A percentile compares a stretch with the other conserved stretches of the same genome.
These are phyloP conservation scores for Bombylius major DNA, from an alignment of 2,888 invertebrate species.

Conservation along the genomic window DNA sequence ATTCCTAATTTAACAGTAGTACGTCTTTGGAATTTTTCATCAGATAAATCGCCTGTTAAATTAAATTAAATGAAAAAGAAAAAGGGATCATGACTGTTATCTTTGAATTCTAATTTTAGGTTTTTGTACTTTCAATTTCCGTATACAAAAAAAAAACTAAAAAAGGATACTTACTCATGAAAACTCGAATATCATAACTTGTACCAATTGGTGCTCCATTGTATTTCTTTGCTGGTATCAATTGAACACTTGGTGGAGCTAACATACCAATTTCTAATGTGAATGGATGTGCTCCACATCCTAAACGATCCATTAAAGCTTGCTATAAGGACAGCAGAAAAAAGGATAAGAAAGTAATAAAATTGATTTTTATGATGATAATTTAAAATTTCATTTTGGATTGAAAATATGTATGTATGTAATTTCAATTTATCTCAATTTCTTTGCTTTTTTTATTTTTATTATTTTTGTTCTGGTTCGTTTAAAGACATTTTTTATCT, in stretches of 20 bases:
- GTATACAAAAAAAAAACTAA: too few species aligned
- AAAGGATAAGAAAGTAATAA: neutral
- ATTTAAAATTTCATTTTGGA: too few species aligned
- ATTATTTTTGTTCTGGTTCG: too few species aligned
- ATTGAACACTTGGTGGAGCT: constrained; percentile 72
- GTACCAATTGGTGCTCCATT: constrained; percentile 78
- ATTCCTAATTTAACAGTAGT: constrained; percentile 70
- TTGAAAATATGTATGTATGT: neutral
- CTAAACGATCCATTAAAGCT: constrained; percentile 58
- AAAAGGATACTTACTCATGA: constrained; percentile 45
- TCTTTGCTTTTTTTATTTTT: too few species aligned
- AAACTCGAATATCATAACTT: constrained; percentile 70
- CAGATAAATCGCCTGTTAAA: constrained; percentile 53
- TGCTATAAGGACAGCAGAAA: constrained; percentile 43
- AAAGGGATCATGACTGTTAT: neutral
- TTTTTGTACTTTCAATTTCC: too few species aligned
- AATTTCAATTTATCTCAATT: too few species aligned
- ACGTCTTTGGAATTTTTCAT: constrained; percentile 62
- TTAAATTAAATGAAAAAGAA: neutral
- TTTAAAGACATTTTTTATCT: too few species aligned
- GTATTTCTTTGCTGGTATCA: constrained; percentile 77
- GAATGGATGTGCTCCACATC: constrained; percentile 62
- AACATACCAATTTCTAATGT: constrained; percentile 64
- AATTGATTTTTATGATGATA: neutral
- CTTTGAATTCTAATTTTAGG: neutral